Percentiles rank a stretch among this genome's conserved stretches.
Conservation (phyloP, 1,140 invertebrate genomes). For the Macrobrachium nipponense region DNA sequence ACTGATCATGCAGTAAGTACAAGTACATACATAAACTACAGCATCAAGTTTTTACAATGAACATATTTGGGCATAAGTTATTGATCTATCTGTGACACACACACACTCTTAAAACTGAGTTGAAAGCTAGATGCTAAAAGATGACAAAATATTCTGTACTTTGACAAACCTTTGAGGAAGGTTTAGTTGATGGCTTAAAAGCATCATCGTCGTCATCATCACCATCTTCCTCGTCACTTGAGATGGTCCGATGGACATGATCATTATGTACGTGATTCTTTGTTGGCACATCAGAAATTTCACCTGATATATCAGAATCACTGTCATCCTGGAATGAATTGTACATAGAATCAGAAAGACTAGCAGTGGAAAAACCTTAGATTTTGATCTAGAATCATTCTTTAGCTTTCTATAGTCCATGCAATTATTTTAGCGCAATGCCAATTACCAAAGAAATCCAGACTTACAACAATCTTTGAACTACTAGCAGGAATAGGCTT, state of each 20-base stretch:
- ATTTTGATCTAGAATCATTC: not conserved
- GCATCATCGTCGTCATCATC: conserved; percentile 27
- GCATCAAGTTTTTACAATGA: too few relatives aligned
- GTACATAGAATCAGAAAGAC: not conserved
- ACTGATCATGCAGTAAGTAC: not conserved
- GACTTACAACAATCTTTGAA: conserved; percentile 44
- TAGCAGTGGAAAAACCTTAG: too few relatives aligned
- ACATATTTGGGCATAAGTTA: too few relatives aligned
- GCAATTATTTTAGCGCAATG: not conserved
- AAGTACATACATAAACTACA: not conserved
- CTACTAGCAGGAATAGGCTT: conserved; percentile 44
- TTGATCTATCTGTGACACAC: too few relatives aligned
- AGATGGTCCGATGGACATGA: not conserved
- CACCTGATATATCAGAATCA: conserved; percentile 50
- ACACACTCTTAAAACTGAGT: too few relatives aligned
- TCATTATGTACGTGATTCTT: not conserved
- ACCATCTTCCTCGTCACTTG: conserved; percentile 28
- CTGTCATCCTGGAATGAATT: conserved; percentile 36
- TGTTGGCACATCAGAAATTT: not conserved
- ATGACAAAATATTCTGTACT: not conserved
- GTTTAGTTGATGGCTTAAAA: conserved; percentile 25
- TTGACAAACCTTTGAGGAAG: not conserved
- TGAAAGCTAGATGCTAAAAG: not conserved
- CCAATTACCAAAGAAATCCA: not conserved
- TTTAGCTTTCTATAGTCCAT: not conserved